Evolutionary conservation across 2,888 invertebrate species (phyloP).

Genomic region (Polydrusus tereticollis): DNA sequence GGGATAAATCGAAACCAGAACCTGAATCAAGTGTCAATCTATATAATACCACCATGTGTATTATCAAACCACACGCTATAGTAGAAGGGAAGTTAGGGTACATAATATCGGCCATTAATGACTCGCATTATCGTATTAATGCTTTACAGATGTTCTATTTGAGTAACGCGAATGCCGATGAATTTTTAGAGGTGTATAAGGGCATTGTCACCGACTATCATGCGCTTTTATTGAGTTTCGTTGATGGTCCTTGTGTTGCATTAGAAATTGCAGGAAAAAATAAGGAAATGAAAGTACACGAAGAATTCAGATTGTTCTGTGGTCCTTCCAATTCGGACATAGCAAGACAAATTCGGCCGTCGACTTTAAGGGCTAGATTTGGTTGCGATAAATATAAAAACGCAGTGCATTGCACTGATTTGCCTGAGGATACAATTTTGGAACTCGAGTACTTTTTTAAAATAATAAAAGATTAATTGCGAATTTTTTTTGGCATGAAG

Average conservation of each 20-base stretch:
- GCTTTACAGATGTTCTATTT: slow-evolving; percentile 85
- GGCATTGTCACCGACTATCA: slow-evolving; percentile 83
- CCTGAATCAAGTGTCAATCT: slow-evolving; percentile 70
- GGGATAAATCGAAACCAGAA: slow-evolving; percentile 53
- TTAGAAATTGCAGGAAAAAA: slow-evolving; percentile 82
- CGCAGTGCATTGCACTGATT: slow-evolving; percentile 94
- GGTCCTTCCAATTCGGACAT: slow-evolving; percentile 95
- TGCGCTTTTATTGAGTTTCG: slow-evolving; percentile 87
- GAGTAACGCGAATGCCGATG: slow-evolving; percentile 86
- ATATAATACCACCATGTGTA: slow-evolving; percentile 81
- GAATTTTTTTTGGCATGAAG: too few species aligned
- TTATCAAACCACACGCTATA: slow-evolving; percentile 92
- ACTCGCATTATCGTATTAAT: slow-evolving; percentile 79
- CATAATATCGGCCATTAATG: slow-evolving; percentile 80
- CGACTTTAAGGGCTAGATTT: slow-evolving; percentile 86
- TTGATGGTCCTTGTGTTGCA: slow-evolving; percentile 88
- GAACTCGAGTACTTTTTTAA: slow-evolving; percentile 89
- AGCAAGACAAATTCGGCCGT: slow-evolving; percentile 85
- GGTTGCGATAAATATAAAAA: slow-evolving; percentile 87
- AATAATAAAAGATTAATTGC: slow-evolving; percentile 65
- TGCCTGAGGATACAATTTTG: slow-evolving; percentile 86
- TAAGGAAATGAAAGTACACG: slow-evolving; percentile 71
- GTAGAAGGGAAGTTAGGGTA: slow-evolving; percentile 80
- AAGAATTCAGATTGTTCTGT: slow-evolving; percentile 84
- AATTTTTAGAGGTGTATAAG: slow-evolving; percentile 94